Conservation (phyloP, 2,888 invertebrate species). For the Pseudolycoriella hygida region DNA sequence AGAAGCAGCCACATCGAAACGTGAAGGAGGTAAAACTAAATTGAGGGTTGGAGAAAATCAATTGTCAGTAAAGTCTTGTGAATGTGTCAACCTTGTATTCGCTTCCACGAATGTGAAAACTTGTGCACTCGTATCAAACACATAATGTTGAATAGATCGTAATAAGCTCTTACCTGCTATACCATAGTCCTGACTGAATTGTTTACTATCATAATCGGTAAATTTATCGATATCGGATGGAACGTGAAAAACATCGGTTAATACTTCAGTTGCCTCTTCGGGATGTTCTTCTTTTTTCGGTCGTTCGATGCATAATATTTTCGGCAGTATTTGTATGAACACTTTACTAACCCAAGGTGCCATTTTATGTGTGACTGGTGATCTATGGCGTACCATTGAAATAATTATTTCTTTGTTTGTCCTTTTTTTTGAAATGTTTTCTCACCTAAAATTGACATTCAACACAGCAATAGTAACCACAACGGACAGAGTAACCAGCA, state of each 20-base stretch:
- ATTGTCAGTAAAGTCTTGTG: not conserved
- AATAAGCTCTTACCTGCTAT: constrained; percentile 39
- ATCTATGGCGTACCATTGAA: constrained; percentile 29
- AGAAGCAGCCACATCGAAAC: constrained; percentile 48
- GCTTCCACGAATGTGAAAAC: too few species aligned
- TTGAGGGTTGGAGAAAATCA: constrained; percentile 5
- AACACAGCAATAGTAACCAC: constrained; percentile 86
- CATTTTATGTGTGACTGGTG: constrained; percentile 84
- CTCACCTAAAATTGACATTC: constrained; percentile 68
- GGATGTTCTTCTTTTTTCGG: constrained; percentile 58
- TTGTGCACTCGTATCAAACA: not conserved
- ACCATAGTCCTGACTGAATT: constrained; percentile 55
- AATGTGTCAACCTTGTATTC: not conserved
- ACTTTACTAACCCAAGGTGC: constrained; percentile 77
- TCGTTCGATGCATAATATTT: constrained; percentile 72
- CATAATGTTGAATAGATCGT: too few species aligned
- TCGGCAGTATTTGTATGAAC: constrained; percentile 73
- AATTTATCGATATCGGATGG: constrained; percentile 46
- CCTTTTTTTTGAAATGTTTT: too few species aligned
- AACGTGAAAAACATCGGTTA: constrained; percentile 62
- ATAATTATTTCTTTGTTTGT: not conserved
- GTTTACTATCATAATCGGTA: constrained; percentile 38
- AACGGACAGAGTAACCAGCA: constrained; percentile 80
- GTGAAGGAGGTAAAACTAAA: constrained; percentile 31
- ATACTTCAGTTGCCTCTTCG: constrained; percentile 45